Evolutionary conservation across 2,888 invertebrate species (phyloP), one percentile per base, ranked within the genome.

Genomic region (Pammene fasciana): DNA sequence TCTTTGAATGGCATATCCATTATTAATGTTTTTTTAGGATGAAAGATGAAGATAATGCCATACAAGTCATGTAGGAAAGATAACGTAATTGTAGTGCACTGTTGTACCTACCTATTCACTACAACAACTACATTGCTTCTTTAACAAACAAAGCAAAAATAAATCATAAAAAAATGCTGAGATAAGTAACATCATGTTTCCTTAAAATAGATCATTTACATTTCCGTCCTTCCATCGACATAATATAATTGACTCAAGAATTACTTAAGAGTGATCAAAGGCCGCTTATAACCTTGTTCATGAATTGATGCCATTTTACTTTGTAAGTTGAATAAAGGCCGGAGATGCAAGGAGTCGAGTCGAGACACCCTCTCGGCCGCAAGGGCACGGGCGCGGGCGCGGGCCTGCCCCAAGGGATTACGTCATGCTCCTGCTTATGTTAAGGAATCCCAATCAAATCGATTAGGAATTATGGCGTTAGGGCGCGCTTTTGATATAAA

Each of bases 341-440:
- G 11, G 18, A 60, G 68, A 68, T 52, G 26, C 52, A 59, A 45
- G 64, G 67, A 57, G 43, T 57, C 50, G 48, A 16, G 48, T 48
- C 48, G 48, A 13, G 50, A 59, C 57, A 62, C 71, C 68, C 71
- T 68, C 71, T 16, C 41, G 10, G 43, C 38, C 55, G 50, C 65
- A 68, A 65, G 68, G 68, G 71, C 64, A 46, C 66, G 66, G 57
- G 65, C 36, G 57, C 64, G 61, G 68, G 70, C 64, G 56, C 62
- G 62, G 68, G 70, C 65, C 72, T 73, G 70, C 75, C 76, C 75
- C 73, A 75, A 74, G 73, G 70, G 70, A 59, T 54, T 65, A 70
- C 68, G 71, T 61, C 65, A 66, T 72, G 65, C 70, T 52, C 68
- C 65, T 57, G 65, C 72, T 71, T 45, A 18, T 48, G 62, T 41